Conservation (phyloP, 2,113 vertebrate species). For the Pardalotus punctatus region DNA sequence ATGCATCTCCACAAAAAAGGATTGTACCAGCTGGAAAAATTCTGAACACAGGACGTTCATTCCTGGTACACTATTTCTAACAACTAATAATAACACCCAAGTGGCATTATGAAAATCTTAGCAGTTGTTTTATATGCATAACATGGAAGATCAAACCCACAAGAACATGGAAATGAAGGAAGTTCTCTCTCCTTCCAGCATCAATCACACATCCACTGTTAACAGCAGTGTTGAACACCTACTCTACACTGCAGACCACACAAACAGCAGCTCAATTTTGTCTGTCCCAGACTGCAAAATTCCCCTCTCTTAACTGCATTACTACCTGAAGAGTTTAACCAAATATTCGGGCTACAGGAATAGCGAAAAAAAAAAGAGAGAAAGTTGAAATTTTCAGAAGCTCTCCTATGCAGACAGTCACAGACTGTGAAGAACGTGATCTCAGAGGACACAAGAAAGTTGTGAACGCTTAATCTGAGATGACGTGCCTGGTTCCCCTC, state of each 20-base stretch:
- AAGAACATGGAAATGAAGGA: not conserved
- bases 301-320: not conserved
- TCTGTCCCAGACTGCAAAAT: not conserved
- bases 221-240: not conserved
- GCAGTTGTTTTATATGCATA: not conserved
- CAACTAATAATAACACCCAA: not conserved
- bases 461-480: not conserved
- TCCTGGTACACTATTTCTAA: not conserved
- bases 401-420: not conserved
- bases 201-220: accelerated
- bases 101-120: not conserved
- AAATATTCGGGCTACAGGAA: not conserved
- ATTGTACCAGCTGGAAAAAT: not conserved
- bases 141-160: not conserved
- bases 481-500: not conserved
- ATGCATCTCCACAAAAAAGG: not conserved
- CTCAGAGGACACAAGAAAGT: not conserved
- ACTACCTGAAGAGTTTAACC: not conserved
- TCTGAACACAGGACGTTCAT: not conserved
- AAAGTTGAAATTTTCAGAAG: not conserved
- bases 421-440: not conserved
- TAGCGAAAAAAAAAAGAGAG: accelerated
- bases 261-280: not conserved
- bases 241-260: not conserved
- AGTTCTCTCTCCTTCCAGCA: not conserved